Evolutionary conservation across 2,797 vertebrate genomes (phyloP).

Genomic region (Melanotaenia nigrans): DNA sequence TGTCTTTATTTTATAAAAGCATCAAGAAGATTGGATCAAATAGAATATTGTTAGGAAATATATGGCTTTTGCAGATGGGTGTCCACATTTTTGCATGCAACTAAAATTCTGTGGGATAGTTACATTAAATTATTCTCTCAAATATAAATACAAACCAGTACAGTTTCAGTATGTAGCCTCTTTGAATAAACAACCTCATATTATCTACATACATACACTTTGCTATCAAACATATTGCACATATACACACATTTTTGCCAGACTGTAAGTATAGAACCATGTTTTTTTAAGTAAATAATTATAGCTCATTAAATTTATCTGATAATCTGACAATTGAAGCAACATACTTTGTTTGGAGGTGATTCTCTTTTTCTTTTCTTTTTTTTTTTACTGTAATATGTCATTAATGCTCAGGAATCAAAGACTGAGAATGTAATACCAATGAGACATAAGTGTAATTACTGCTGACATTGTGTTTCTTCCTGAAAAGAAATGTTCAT

Average conservation of each 20-base stretch:
- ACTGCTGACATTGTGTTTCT: slow-evolving; percentile 50
- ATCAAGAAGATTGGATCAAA: neutral
- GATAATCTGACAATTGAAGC: slow-evolving; percentile 41
- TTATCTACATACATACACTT: slow-evolving; percentile 40
- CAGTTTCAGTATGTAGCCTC: slow-evolving; percentile 64
- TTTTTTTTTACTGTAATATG: slow-evolving; percentile 58
- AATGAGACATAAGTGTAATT: slow-evolving; percentile 47
- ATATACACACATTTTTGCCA: slow-evolving; percentile 33
- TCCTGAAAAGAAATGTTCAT: slow-evolving; percentile 51
- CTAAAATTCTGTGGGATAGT: slow-evolving; percentile 27
- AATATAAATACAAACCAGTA: slow-evolving; percentile 46
- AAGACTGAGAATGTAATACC: slow-evolving; percentile 71
- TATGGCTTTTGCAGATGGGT: neutral
- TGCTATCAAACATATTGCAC: slow-evolving; percentile 35
- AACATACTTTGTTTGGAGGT: slow-evolving; percentile 48
- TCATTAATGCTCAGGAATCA: slow-evolving; percentile 77
- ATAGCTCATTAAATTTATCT: slow-evolving; percentile 27
- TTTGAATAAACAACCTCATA: slow-evolving; percentile 34
- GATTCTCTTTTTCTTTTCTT: neutral
- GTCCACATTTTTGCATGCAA: slow-evolving; percentile 3
- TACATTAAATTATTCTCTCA: slow-evolving; percentile 17
- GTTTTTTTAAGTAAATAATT: slow-evolving; percentile 10
- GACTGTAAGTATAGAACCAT: slow-evolving; percentile 26
- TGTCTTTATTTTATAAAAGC: neutral
- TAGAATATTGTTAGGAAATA: neutral